Conservation (phyloP, 1,140 invertebrate species). For the Diuraphis noxia region DNA sequence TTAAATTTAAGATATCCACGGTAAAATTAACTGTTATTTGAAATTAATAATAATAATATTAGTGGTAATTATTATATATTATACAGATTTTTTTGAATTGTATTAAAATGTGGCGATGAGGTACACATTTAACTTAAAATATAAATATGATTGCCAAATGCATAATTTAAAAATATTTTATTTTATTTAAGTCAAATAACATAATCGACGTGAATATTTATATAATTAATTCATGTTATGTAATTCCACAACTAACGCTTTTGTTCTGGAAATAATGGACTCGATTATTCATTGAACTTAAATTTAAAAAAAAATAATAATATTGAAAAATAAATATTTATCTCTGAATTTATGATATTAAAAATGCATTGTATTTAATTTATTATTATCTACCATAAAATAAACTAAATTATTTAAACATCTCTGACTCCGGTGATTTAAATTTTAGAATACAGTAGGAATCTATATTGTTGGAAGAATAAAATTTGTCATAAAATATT, state of each 20-base stretch:
- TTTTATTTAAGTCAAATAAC: not conserved
- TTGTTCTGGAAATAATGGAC: not conserved
- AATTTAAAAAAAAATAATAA: not conserved
- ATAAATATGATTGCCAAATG: not conserved
- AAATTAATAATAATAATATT: too few species aligned
- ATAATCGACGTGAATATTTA: not conserved
- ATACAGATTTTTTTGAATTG: not conserved
- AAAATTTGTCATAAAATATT: conserved; percentile 6
- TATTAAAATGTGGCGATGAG: too few species aligned
- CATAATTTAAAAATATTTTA: not conserved
- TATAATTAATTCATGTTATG: not conserved
- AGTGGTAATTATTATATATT: too few species aligned
- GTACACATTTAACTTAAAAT: not conserved
- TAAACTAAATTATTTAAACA: not conserved
- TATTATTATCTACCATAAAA: not conserved
- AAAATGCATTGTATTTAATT: not conserved
- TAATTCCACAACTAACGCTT: not conserved
- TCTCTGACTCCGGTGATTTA: not conserved
- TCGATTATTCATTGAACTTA: not conserved
- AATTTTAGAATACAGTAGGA: not conserved
- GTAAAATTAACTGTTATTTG: not conserved
- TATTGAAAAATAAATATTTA: conserved; percentile 10
- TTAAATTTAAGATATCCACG: not conserved
- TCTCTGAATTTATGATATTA: not conserved
- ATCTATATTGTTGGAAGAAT: not conserved